Evolutionary conservation across 2,113 vertebrate genomes (phyloP).

Genomic region (Protomyctophum bolini): DNA sequence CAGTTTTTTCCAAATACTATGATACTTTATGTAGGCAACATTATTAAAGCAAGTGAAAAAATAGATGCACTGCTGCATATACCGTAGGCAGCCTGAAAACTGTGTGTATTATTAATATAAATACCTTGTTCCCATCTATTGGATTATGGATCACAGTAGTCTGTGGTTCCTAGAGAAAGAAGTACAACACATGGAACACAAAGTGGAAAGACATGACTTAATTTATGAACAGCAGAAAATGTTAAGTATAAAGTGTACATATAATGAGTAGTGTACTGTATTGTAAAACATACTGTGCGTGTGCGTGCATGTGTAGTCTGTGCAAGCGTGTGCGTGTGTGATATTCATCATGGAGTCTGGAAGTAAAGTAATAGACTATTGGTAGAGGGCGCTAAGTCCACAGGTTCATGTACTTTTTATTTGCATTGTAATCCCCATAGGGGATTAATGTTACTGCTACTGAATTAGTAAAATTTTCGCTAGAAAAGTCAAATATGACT

Average conservation of each 20-base stretch:
- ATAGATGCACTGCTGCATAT: too few species aligned
- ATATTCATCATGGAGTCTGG: neutral
- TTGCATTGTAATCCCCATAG: too few species aligned
- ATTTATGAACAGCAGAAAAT: neutral
- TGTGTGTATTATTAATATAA: neutral
- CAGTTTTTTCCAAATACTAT: too few species aligned
- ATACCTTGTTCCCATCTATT: conserved; percentile 98
- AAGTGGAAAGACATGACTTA: conserved; percentile 55
- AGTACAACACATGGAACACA: conserved; percentile 81
- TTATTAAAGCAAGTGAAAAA: too few species aligned
- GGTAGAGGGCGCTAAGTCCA: too few species aligned
- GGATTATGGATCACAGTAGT: conserved; percentile 99
- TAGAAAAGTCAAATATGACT: too few species aligned
- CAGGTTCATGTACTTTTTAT: too few species aligned
- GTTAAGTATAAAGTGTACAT: conserved; percentile 4
- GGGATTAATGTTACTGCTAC: too few species aligned
- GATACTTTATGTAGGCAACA: too few species aligned
- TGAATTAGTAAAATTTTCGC: too few species aligned
- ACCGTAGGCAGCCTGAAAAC: neutral
- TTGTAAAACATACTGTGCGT: conserved; percentile 11
- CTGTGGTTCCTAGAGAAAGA: conserved; percentile 90
- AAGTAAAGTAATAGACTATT: neutral
- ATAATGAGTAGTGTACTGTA: neutral
- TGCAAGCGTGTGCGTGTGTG: neutral
- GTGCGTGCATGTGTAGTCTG: conserved; percentile 4